Evolutionary conservation across 2,797 vertebrate genomes (phyloP).

Genomic region (Sternotherus odoratus): DNA sequence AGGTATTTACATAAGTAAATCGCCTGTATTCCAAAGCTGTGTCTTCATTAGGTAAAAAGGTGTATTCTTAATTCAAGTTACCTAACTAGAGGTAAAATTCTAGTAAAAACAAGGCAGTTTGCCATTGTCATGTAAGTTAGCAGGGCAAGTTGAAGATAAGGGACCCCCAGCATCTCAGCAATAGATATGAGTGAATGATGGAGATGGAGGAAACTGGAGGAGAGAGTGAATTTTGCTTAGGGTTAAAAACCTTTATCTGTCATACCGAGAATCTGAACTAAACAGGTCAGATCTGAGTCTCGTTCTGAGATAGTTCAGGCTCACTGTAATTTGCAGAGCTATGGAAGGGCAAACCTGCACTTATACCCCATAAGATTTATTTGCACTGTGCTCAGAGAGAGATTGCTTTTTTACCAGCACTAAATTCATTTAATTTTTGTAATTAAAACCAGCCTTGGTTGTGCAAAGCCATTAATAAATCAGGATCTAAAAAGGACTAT

Average conservation of each 20-base stretch:
- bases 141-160: not conserved
- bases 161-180: not conserved
- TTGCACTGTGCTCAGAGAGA: not conserved
- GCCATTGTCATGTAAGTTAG: not conserved
- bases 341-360: not conserved
- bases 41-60: not conserved
- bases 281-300: not conserved
- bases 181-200: not conserved
- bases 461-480: not conserved
- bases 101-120: not conserved
- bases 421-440: not conserved
- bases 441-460: not conserved
- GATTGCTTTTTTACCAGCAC: not conserved
- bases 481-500: not conserved
- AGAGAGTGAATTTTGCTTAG: not conserved
- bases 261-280: not conserved
- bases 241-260: not conserved
- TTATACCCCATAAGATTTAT: not conserved
- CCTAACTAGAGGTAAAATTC: not conserved
- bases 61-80: not conserved
- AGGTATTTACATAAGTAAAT: not conserved
- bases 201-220: too few species aligned
- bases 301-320: not conserved
- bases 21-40: not conserved
- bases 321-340: not conserved